Base-by-base conservation (phyloP, 2,888 invertebrate genomes). In the Anagyrus pseudococci region DNA sequence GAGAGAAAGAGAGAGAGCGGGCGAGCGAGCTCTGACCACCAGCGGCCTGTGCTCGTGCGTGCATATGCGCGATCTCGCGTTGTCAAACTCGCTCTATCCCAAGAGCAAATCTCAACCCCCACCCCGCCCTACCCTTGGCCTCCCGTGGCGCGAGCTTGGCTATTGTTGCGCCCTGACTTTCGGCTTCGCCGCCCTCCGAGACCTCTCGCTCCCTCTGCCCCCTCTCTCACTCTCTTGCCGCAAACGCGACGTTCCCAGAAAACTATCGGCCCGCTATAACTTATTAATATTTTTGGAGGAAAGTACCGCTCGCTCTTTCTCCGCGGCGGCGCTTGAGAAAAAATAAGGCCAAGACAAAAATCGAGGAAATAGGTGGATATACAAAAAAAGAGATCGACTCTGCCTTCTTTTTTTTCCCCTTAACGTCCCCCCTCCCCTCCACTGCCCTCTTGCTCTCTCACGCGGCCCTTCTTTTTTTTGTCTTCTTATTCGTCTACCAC, bases 11-110 rank as follows among this genome's bases (percentile, higher is more conserved):
- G n/a, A n/a, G n/a, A n/a, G n/a, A n/a, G n/a, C n/a, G n/a, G n/a
- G n/a, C n/a, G n/a, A n/a, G n/a, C n/a, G n/a, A n/a, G n/a, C n/a
- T n/a, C n/a, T n/a, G n/a, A n/a, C n/a, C n/a, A n/a, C n/a, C n/a
- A n/a, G n/a, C n/a, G n/a, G n/a, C n/a, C n/a, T 52, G 29, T 52
- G 15, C 37, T 46, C 19, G 58, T 17, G 53, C 41, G 41, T 26
- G 25, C 29, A n/a, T 40, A 43, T 23, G 55, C 69, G 73, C 72
- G 75, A 78, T 76, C 76, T 74, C 74, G 78, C 74, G 78, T 78
- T 77, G 79, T 79, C 79, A 79, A 80, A 79, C 75, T 70, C 67
- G 70, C 71, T 79, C 77, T 78, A 79, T 77, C 77, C 77, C 72
- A 71, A 73, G 62, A 65, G 76, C 70, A 72, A 74, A 73, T 75